A percentile compares a stretch with the other conserved stretches of the same genome.
Conservation (phyloP, 2,113 vertebrate species). For the Phylloscopus trochiloides region DNA sequence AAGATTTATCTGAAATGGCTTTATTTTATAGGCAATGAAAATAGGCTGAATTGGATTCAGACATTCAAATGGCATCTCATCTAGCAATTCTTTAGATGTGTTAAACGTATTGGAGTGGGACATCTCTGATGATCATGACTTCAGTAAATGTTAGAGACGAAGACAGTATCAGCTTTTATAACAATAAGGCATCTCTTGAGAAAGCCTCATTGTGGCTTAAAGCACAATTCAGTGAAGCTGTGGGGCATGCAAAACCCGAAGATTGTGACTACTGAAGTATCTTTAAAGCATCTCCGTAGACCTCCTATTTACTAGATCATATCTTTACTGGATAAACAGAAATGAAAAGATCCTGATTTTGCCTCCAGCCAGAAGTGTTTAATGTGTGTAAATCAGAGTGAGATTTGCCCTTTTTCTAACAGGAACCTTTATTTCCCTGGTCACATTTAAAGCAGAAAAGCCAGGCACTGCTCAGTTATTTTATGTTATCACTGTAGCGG, state of each 20-base stretch:
- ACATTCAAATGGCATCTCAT: background rate
- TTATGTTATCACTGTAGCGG: background rate
- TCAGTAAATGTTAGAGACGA: background rate
- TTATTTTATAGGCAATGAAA: background rate
- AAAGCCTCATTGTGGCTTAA: background rate
- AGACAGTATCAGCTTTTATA: background rate
- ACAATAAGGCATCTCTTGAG: background rate
- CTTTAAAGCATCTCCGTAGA: background rate
- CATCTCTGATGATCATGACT: background rate
- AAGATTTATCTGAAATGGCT: constrained; percentile 1
- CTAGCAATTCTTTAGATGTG: background rate
- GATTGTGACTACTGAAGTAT: background rate
- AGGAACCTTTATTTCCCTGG: background rate
- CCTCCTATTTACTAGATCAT: background rate
- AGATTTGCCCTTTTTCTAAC: background rate
- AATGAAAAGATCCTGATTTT: constrained; percentile 20
- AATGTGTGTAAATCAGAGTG: constrained; percentile 13
- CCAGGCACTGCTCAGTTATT: background rate
- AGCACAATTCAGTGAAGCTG: background rate
- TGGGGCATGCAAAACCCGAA: background rate
- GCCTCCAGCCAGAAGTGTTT: constrained; percentile 1
- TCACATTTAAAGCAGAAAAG: background rate
- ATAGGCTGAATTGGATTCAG: background rate
- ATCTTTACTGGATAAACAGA: constrained; percentile 18
- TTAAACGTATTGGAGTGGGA: background rate